Percentiles rank a stretch among this genome's conserved stretches.
Conservation (phyloP, 2,888 invertebrate genomes). For the Hemaris fuciformis region DNA sequence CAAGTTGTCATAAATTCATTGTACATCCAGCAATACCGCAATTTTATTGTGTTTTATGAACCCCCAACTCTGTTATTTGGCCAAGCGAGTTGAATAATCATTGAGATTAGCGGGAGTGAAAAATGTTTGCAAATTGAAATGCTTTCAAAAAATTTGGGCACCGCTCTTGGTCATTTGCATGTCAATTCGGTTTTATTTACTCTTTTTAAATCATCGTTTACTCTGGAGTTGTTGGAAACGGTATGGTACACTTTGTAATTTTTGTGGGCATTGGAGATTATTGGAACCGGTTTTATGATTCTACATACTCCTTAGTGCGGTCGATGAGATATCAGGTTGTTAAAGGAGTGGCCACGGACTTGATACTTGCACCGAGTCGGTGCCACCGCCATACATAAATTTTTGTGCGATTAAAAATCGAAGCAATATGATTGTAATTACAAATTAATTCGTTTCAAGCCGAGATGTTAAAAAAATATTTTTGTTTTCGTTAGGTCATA, state of each 20-base stretch:
- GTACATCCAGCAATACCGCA: no score
- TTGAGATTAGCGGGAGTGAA: constrained; percentile 8
- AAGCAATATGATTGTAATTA: no score
- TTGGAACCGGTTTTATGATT: not conserved
- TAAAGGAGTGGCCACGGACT: no score
- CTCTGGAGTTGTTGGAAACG: not conserved
- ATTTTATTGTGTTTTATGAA: not conserved
- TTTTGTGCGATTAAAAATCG: no score
- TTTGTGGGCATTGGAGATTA: not conserved
- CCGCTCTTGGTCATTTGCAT: not conserved
- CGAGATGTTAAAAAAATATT: no score
- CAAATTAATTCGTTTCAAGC: no score
- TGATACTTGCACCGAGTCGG: no score
- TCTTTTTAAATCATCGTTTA: not conserved
- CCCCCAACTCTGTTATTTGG: not conserved
- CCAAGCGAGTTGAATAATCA: constrained; percentile 8
- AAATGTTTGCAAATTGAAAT: constrained; percentile 9
- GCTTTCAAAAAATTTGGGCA: constrained; percentile 10
- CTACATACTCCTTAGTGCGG: no score
- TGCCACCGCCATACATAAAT: no score
- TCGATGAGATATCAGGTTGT: no score
- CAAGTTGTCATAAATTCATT: no score
- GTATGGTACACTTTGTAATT: not conserved
- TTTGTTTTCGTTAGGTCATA: no score
- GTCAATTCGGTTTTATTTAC: constrained; percentile 5